Percentiles rank a stretch among this genome's conserved stretches.
Conservation (phyloP, 2,113 vertebrate species). For the Astur gentilis region DNA sequence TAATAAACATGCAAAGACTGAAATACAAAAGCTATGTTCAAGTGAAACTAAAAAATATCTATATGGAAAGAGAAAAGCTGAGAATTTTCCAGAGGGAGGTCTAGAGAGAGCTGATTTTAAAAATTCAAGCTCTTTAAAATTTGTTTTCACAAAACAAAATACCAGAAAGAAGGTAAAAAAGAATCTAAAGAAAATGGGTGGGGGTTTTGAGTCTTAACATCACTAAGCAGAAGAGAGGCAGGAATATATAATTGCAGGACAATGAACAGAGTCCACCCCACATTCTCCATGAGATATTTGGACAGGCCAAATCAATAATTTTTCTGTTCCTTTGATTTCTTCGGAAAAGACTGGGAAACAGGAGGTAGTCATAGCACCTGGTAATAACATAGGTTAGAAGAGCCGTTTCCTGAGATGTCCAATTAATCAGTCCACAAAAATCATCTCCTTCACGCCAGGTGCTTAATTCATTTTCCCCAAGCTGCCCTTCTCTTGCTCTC, state of each 20-base stretch:
- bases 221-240: background rate
- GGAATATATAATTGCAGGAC: background rate
- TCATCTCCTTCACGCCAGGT: background rate
- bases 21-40: background rate
- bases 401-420: background rate
- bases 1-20: background rate
- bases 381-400: background rate
- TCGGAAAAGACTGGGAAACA: background rate
- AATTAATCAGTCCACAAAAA: background rate
- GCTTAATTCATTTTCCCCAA: background rate
- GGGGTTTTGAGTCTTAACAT: rapidly evolving
- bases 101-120: background rate
- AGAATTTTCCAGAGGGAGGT: background rate
- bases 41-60: background rate
- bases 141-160: background rate
- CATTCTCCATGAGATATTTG: background rate
- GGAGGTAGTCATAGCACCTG: background rate
- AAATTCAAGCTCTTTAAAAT: background rate
- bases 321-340: background rate
- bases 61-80: background rate
- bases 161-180: background rate
- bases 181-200: background rate
- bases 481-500: background rate
- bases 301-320: background rate
- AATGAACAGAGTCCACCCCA: background rate